Evolutionary conservation across 2,113 vertebrate genomes (phyloP), one percentile per base, ranked within the genome.

Genomic region (Onychostoma macrolepis): DNA sequence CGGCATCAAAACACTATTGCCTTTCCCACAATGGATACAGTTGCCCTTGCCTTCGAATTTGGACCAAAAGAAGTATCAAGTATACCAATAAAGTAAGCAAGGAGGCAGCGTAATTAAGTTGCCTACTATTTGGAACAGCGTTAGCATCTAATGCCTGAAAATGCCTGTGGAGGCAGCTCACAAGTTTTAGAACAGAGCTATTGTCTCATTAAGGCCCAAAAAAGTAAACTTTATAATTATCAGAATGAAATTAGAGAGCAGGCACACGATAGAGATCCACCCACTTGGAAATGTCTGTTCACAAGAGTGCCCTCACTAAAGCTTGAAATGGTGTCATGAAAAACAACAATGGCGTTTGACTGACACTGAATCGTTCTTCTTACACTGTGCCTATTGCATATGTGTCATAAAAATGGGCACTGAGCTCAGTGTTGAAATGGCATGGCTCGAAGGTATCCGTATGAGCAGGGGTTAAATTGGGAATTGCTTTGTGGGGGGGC

Each of bases 261-360:
- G 75, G 75, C 45, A 78, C 75, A 53, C 26, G 50, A 78, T 33
- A 53, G 17, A 33, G 76, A 78, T 78, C 76, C 76, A 78, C 76
- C 76, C 76, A 50, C 45, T 30, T 53, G 48, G 15, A 78, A 53
- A 33, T 50, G 4, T 53, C 76, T 33, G 17, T 69, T 50, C 19
- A 24, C 26, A 69, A 71, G 43, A 83, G 41, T 33, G 63, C 80
- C 28, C 17, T 78, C 2, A 8, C 26, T 2, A 10, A 33, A 53
- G 28, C 45, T 6, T 33, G 11, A 76, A 76, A 48, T 1, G 2
- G 17, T 67, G 58, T 63, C 38, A 83, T 83, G 65, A 83, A 83
- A 83, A 67, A 71, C 63, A 83, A 71, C 41, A 71, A 33, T 69
- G 19, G 24, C 41, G 50, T 58, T 24, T 56, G 69, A 56, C 30